Conservation (phyloP, 2,888 invertebrate genomes). For the Trichogramma evanescens region DNA sequence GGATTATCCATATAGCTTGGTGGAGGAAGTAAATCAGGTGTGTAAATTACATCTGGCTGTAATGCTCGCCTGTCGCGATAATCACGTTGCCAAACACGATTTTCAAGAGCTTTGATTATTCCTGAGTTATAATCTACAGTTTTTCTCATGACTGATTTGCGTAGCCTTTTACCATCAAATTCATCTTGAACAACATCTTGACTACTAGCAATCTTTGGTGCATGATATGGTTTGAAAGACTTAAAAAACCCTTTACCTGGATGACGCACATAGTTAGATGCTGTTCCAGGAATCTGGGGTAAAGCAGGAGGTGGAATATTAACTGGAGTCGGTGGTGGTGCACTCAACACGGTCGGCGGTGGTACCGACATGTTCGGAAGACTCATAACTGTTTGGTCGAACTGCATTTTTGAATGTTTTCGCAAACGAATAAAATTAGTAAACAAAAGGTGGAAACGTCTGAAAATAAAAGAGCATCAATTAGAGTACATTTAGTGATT, state of each 20-base stretch:
- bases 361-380: constrained; percentile 50
- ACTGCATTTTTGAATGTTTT: too few relatives aligned
- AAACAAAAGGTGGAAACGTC: too few relatives aligned
- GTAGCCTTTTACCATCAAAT: constrained; percentile 90
- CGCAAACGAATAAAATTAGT: too few relatives aligned
- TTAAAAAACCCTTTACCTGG: constrained; percentile 47
- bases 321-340: constrained; percentile 37
- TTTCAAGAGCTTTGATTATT: constrained; percentile 82
- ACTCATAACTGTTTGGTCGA: constrained; percentile 35
- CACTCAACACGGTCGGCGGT: constrained; percentile 30
- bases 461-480: too few relatives aligned
- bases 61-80: constrained; percentile 79
- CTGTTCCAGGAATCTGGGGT: constrained; percentile 40
- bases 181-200: constrained; percentile 60
- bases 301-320: constrained; percentile 46
- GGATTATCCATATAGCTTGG: constrained; percentile 91
- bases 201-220: constrained; percentile 42
- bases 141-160: constrained; percentile 95
- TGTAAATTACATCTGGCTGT: constrained; percentile 93
- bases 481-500: too few relatives aligned
- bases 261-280: constrained; percentile 40
- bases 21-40: constrained; percentile 88
- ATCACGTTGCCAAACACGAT: constrained; percentile 93
- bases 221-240: constrained; percentile 49
- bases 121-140: constrained; percentile 97